These are phyloP conservation scores for Melitaea cinxia DNA, from an alignment of 1,140 invertebrate genomes.

Conservation along the genomic window DNA sequence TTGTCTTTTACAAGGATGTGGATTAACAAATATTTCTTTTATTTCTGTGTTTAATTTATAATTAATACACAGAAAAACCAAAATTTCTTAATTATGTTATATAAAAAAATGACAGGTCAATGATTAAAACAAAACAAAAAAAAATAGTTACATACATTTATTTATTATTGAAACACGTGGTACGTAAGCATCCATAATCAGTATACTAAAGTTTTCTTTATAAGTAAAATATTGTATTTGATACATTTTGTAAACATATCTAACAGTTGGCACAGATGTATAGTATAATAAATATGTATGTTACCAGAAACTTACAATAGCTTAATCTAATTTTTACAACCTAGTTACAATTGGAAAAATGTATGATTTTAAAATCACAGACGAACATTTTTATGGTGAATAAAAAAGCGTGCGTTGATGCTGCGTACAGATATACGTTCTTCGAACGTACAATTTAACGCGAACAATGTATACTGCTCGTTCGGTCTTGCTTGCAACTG, in stretches of 20 bases:
- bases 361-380: slow-evolving; percentile 21
- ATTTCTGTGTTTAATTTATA: too few relatives aligned
- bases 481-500: too few relatives aligned
- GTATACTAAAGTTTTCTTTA: neutral
- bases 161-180: neutral
- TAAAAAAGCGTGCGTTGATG: slow-evolving; percentile 14
- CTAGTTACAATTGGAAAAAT: slow-evolving; percentile 25
- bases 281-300: slow-evolving; percentile 9
- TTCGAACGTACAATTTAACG: too few relatives aligned
- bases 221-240: neutral
- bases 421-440: neutral
- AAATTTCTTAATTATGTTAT: too few relatives aligned
- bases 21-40: too few relatives aligned
- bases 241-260: slow-evolving; percentile 25
- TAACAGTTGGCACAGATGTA: slow-evolving; percentile 48
- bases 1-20: too few relatives aligned
- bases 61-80: too few relatives aligned
- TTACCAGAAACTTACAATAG: slow-evolving; percentile 25
- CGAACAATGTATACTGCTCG: too few relatives aligned
- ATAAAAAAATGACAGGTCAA: too few relatives aligned
- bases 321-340: slow-evolving; percentile 32
- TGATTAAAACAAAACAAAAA: too few relatives aligned
- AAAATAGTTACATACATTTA: too few relatives aligned
- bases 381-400: slow-evolving; percentile 9
- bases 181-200: neutral